Evolutionary conservation across 2,113 vertebrate species (phyloP), one percentile per base, ranked within the genome.

Genomic region (Albula glossodonta): DNA sequence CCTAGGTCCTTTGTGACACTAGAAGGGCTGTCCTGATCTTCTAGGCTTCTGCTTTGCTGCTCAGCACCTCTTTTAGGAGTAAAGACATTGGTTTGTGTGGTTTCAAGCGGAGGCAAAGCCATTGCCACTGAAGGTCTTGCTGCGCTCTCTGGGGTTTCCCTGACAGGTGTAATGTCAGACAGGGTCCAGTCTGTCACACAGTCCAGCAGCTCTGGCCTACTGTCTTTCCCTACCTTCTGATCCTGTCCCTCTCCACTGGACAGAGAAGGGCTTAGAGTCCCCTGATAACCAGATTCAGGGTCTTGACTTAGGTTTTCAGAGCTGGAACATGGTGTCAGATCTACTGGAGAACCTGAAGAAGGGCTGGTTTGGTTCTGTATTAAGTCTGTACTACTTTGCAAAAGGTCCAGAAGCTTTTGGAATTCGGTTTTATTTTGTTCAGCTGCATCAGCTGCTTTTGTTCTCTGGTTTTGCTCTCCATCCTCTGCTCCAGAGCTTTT

Each of bases 111-210:
- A 53, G 12, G 49, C 17, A 17, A 11, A 15, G 19, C 52, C n/a
- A 50, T 48, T 52, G 48, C 31, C 31, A 41, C 31, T 41, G 31
- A 41, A 41, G 31, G 31, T 41, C 31, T n/a, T 19, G 31, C 17
- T 52, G 70, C 52, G 52, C 49, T 89, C 90, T 93, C 63, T 50
- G 82, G 60, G 4, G 12, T 92, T 87, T 94, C 92, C 87, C 90
- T 90, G 88, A 93, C 88, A 13, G 90, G 92, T 86, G 85, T 85
- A 89, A 92, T 85, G 84, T 86, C 86, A 13, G 91, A 85, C 52
- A 88, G 87, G 86, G 94, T 95, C 96, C 96, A 96, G 85, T 95
- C 93, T 15, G 90, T 92, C 60, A 95, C 87, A 82, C 93, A 94
- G 85, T 92, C 93, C 25, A 96, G 90, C 82, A 94, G 90, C 84